Evolutionary conservation across 2,797 vertebrate species (phyloP).

Genomic region (Macrochelys suwanniensis): DNA sequence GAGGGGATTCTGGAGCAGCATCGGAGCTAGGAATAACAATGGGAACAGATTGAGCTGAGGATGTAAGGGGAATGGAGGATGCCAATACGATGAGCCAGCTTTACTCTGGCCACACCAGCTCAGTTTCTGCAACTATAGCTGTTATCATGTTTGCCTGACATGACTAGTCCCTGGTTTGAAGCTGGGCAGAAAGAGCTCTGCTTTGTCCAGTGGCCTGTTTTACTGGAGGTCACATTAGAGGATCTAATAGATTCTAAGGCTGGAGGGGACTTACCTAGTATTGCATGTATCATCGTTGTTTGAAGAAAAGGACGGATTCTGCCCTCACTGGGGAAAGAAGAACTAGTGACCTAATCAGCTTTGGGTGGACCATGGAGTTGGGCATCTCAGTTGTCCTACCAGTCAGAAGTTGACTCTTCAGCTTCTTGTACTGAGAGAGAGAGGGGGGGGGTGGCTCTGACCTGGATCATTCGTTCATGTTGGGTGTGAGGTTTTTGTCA

Average conservation of each 20-base stretch:
- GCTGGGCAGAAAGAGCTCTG: neutral
- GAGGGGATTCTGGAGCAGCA: neutral
- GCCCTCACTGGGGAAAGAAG: neutral
- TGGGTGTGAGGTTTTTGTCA: neutral
- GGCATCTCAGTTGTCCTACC: neutral
- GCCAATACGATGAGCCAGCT: neutral
- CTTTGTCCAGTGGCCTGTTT: fast-evolving
- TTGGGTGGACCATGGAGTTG: neutral
- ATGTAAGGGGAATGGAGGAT: neutral
- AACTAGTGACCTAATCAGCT: neutral
- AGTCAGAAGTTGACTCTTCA: fast-evolving
- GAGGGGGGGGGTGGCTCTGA: neutral
- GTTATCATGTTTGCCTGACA: neutral
- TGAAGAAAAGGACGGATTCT: neutral
- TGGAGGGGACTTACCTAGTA: neutral
- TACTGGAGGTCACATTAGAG: neutral
- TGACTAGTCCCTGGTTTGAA: neutral
- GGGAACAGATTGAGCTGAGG: neutral
- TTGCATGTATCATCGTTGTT: neutral
- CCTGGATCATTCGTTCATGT: neutral
- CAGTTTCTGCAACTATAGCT: neutral
- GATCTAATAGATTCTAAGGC: neutral
- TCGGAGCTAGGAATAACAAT: neutral
- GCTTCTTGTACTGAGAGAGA: fast-evolving
- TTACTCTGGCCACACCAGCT: neutral